Percentiles rank a stretch among this genome's conserved stretches.
These are phyloP conservation scores for Drosophila parabipectinata DNA, from an alignment of 1,140 invertebrate species.

Conservation along the genomic window DNA sequence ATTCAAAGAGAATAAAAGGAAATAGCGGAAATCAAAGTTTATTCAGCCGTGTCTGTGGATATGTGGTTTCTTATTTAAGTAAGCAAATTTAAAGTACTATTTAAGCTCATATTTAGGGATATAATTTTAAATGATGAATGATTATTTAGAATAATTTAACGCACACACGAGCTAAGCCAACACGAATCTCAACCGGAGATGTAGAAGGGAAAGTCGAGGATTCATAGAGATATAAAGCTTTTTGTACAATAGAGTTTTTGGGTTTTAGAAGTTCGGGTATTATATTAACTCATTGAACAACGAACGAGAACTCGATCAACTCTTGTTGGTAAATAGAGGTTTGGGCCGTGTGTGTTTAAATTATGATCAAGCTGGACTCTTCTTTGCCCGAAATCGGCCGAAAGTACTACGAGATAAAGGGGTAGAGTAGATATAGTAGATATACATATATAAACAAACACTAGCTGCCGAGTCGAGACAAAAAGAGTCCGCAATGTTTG, in stretches of 20 bases:
- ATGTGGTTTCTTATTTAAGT: conserved; percentile 54
- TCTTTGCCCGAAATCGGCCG: conserved; percentile 24
- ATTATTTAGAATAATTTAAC: conserved; percentile 84
- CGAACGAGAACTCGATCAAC: conserved; percentile 36
- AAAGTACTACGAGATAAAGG: conserved; percentile 4
- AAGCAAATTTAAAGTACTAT: conserved; percentile 56
- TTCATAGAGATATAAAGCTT: conserved; percentile 11
- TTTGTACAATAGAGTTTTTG: conserved; percentile 36
- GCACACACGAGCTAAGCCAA: conserved; percentile 81
- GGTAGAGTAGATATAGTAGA: conserved; percentile 1
- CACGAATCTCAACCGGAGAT: conserved; percentile 21
- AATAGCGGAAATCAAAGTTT: conserved; percentile 62
- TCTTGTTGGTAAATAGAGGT: conserved; percentile 33
- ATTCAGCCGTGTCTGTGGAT: conserved; percentile 51
- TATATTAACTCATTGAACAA: conserved; percentile 22
- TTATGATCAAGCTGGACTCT: conserved; percentile 58
- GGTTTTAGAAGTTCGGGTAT: background rate
- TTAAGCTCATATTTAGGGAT: conserved; percentile 55
- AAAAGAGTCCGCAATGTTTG: conserved; percentile 22
- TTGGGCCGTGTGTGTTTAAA: conserved; percentile 67
- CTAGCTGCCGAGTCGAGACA: conserved; percentile 7
- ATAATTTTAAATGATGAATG: conserved; percentile 52
- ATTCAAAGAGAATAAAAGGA: conserved; percentile 62
- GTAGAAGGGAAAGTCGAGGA: conserved; percentile 1
- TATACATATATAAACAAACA: conserved; percentile 10